A percentile compares a stretch with the other conserved stretches of the same genome.
These are phyloP conservation scores for Chrysolina oricalcia DNA, from an alignment of 2,888 invertebrate species.

Conservation along the genomic window DNA sequence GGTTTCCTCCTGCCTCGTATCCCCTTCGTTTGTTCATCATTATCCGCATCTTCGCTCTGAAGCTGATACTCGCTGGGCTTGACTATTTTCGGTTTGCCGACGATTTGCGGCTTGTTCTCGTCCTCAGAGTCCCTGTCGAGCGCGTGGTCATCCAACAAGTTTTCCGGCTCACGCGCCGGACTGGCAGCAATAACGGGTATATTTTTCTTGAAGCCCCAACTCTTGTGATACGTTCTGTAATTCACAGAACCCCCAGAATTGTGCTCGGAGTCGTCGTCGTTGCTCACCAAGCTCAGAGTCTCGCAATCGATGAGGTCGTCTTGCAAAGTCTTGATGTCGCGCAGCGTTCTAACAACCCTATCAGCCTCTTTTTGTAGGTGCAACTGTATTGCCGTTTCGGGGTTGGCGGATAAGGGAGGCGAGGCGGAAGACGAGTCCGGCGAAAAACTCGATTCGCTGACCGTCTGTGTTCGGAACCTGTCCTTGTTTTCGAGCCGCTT, in stretches of 20 bases:
- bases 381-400: constrained; percentile 70
- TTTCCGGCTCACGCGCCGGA: constrained; percentile 9
- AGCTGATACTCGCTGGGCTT: constrained; percentile 73
- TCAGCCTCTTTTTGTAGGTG: constrained; percentile 75
- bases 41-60: constrained; percentile 66
- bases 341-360: constrained; percentile 74
- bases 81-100: constrained; percentile 76
- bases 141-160: constrained; percentile 15
- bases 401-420: constrained; percentile 51
- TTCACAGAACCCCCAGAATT: constrained; percentile 76
- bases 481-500: constrained; percentile 80
- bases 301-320: constrained; percentile 75
- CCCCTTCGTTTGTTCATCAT: constrained; percentile 61
- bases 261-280: constrained; percentile 79
- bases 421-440: constrained; percentile 70
- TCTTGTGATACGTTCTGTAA: constrained; percentile 77
- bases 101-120: constrained; percentile 72
- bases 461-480: constrained; percentile 82
- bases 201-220: constrained; percentile 73
- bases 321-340: constrained; percentile 72
- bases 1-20: constrained; percentile 76
- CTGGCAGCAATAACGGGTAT: constrained; percentile 67
- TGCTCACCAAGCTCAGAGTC: constrained; percentile 81
- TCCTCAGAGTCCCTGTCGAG: constrained; percentile 62
- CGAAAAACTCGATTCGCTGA: constrained; percentile 74